These are phyloP conservation scores for Origma solitaria DNA, from an alignment of 2,113 vertebrate species.

Conservation along the genomic window DNA sequence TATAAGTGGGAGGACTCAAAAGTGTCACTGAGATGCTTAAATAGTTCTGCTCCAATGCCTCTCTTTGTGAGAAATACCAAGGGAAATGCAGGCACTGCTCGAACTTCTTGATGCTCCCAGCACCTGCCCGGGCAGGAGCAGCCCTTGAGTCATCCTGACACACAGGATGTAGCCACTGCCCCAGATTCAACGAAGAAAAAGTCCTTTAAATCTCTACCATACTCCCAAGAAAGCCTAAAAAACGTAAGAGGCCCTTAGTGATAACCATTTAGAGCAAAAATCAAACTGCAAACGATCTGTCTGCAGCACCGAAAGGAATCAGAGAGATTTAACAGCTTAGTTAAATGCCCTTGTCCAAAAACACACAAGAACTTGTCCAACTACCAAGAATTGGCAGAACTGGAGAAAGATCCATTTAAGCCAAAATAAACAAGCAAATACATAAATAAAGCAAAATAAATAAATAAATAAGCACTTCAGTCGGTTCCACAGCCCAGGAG, in stretches of 20 bases:
- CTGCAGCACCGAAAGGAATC: neutral
- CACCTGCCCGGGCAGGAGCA: neutral
- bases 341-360: neutral
- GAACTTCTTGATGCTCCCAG: neutral
- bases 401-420: neutral
- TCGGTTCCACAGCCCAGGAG: neutral
- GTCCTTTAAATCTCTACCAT: neutral
- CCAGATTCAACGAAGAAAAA: neutral
- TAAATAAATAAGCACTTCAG: neutral
- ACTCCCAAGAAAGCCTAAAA: neutral
- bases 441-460: neutral
- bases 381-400: neutral
- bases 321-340: neutral
- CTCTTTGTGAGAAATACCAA: neutral
- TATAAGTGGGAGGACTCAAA: neutral
- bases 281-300: accelerated
- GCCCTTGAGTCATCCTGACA: neutral
- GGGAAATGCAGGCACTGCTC: neutral
- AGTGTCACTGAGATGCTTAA: neutral
- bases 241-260: neutral
- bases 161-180: neutral
- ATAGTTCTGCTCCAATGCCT: neutral
- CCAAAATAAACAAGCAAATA: neutral
- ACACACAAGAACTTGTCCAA: neutral
- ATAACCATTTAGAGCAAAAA: neutral